Evolutionary conservation across 2,113 vertebrate genomes (phyloP), one percentile per base, ranked within the genome.

Genomic region (Mystacornis crossleyi): DNA sequence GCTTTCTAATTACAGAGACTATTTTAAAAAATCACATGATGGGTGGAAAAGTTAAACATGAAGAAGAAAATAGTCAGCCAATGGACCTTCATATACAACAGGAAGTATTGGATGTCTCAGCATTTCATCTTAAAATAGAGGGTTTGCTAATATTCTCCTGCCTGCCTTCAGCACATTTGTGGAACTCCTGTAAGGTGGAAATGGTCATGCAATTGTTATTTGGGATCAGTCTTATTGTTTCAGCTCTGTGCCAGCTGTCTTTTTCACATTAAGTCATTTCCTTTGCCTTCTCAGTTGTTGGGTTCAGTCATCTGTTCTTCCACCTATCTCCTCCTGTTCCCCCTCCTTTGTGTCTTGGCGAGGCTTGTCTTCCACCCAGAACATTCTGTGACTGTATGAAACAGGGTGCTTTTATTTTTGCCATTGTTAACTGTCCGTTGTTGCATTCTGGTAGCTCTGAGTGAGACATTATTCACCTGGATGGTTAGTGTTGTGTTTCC

Each of bases 231-330:
- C 10, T 34, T 29, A 2, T 2, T 48, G 8, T 42, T 93, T 53
- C 3, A 6, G 9, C 8, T 88, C 51, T 60, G 8, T 57, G 28
- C 8, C 19, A 85, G 26, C 8, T 0, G 1, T 16, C 9, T 13
- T 81, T 51, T 48, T 67, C 8, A 11, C 0, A 1, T 62, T 57
- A n/a, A 66, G 34, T 33, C 0, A 3, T 66, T 55, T 71, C 18
- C 11, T 92, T 51, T 71, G 9, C 34, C 4, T 40, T 72, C 25
- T 77, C 10, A 5, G 3, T 58, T 40, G 12, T 5, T n/a, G 19
- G 7, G 6, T 60, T 82, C 57, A 47, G 21, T 53, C 21, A 20
- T 53, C 9, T 28, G 2, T 21, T 82, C 15, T 55, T 79, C 7
- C 15, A 51, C 13, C 10, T 28, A 2, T 60, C 20, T 57, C 12